Percentiles rank a stretch among this genome's conserved stretches.
Evolutionary conservation across 2,888 invertebrate genomes (phyloP).

Genomic region (Diaprepes abbreviatus): DNA sequence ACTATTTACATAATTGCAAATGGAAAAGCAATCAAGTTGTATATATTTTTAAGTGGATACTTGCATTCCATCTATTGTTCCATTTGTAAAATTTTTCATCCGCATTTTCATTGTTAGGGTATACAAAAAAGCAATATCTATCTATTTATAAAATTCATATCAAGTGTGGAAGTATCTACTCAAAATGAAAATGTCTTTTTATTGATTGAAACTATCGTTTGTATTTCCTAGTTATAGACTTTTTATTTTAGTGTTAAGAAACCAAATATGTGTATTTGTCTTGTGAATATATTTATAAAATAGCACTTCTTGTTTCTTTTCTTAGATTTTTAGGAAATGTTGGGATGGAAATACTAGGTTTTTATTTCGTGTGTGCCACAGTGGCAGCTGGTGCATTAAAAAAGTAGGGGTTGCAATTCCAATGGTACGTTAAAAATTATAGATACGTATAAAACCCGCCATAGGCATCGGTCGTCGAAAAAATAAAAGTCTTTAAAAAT

Average conservation of each 20-base stretch:
- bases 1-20: constrained; percentile 54
- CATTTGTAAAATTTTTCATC: constrained; percentile 56
- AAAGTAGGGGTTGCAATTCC: no score
- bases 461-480: no score
- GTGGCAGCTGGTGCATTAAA: no score
- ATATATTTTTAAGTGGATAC: constrained; percentile 60
- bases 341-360: no score
- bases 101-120: constrained; percentile 50
- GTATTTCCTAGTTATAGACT: constrained; percentile 65
- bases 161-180: constrained; percentile 59
- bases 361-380: no score
- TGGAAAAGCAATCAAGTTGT: constrained; percentile 62
- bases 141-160: constrained; percentile 57
- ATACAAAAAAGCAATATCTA: constrained; percentile 55
- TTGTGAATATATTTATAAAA: constrained; percentile 67
- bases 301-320: constrained; percentile 51
- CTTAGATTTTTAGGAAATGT: no score
- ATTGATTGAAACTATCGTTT: constrained; percentile 58
- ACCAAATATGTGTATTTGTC: constrained; percentile 67
- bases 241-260: constrained; percentile 66
- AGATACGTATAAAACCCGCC: no score
- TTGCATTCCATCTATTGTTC: constrained; percentile 53
- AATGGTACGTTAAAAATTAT: no score
- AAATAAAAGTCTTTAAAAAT: no score
- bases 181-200: constrained; percentile 57